phyloP scores from a whole-genome alignment of 2,113 vertebrate species.

The Hemichromis elongatus region DNA sequence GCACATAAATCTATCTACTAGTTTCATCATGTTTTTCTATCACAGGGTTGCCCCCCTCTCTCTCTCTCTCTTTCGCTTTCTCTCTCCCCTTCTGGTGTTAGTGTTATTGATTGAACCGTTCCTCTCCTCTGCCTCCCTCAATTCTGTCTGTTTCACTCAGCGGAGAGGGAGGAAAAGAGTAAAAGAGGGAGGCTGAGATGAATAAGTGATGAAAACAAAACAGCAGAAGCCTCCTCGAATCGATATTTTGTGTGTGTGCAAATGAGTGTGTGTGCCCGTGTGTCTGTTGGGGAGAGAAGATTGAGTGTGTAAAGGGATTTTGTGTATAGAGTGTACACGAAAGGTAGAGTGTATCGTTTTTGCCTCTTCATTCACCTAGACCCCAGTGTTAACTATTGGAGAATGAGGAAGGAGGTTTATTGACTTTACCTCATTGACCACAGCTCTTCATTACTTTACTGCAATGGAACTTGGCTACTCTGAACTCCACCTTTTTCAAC shows the following conservation, averaged over 20 bases:
- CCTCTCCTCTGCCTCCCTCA: constrained; percentile 75
- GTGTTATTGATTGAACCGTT: constrained; percentile 79
- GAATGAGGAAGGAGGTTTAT: constrained; percentile 65
- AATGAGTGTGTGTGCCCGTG: neutral
- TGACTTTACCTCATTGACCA: constrained; percentile 68
- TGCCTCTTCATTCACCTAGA: constrained; percentile 58
- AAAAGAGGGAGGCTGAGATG: constrained; percentile 63
- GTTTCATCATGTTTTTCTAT: constrained; percentile 5
- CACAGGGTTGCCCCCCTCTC: neutral
- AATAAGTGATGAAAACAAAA: constrained; percentile 83
- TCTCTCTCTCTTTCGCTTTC: constrained; percentile 1
- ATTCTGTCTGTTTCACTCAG: constrained; percentile 73
- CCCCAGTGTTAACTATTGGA: constrained; percentile 65
- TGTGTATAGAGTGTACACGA: constrained; percentile 29
- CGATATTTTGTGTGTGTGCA: constrained; percentile 45
- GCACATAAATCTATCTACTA: neutral
- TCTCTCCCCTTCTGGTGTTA: constrained; percentile 55
- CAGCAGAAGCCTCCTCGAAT: constrained; percentile 69
- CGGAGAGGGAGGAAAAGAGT: constrained; percentile 50
- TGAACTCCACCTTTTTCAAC: constrained; percentile 33
- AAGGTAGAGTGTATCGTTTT: constrained; percentile 56
- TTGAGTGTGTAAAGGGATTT: constrained; percentile 33
- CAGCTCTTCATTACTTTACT: constrained; percentile 67
- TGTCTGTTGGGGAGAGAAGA: constrained; percentile 27
- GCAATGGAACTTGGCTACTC: constrained; percentile 51